Percentiles rank a stretch among this genome's conserved stretches.
Evolutionary conservation across 1,140 invertebrate species (phyloP).

Genomic region (Araneus ventricosus): DNA sequence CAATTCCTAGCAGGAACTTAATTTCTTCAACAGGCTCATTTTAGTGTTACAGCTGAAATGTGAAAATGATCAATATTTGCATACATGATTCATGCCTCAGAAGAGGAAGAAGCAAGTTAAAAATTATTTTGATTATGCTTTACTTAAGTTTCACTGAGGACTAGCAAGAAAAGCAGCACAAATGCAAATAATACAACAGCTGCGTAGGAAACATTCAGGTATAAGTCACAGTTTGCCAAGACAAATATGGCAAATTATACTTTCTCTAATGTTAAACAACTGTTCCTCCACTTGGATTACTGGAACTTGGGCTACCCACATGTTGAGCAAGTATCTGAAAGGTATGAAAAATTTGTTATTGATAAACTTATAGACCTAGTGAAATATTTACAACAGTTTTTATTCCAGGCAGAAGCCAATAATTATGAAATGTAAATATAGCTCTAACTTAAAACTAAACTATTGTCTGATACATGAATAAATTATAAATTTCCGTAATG

Average conservation of each 20-base stretch:
- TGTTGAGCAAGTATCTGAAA: conserved; percentile 73
- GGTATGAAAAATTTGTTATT: conserved; percentile 9
- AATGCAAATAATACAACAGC: conserved; percentile 60
- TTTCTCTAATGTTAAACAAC: conserved; percentile 71
- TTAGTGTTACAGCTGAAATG: conserved; percentile 30
- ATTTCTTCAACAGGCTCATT: background rate
- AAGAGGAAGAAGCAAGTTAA: conserved; percentile 41
- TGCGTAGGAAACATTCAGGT: conserved; percentile 72
- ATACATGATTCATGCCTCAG: background rate
- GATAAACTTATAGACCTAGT: background rate
- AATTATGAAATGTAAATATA: no score
- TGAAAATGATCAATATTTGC: conserved; percentile 14
- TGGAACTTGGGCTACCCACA: conserved; percentile 74
- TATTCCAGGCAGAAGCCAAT: no score
- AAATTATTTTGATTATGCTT: conserved; percentile 62
- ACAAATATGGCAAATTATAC: conserved; percentile 65
- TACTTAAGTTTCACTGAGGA: conserved; percentile 82
- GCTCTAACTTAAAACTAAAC: no score
- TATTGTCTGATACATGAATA: no score
- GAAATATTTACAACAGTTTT: no score
- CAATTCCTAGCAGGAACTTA: background rate
- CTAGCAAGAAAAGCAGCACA: conserved; percentile 70
- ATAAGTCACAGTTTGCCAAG: conserved; percentile 38
- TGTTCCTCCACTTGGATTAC: conserved; percentile 75
- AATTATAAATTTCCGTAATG: no score